Conservation (phyloP, 2,888 invertebrate genomes). For the Leptinotarsa rubiginosa region DNA sequence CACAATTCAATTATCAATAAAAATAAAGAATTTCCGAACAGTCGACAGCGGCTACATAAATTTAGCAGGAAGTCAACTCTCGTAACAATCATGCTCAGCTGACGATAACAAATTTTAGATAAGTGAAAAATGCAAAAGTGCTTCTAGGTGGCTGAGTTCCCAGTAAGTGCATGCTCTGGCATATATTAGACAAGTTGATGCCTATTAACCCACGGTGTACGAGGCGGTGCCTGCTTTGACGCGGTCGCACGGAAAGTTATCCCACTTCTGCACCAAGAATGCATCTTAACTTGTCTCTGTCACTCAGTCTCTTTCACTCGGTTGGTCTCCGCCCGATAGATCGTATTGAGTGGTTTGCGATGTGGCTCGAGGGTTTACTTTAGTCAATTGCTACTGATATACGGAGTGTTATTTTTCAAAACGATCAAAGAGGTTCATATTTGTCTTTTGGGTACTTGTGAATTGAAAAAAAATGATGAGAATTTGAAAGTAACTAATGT, state of each 20-base stretch:
- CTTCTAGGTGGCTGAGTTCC: slow-evolving; percentile 43
- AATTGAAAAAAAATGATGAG: too few species aligned
- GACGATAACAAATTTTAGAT: slow-evolving; percentile 43
- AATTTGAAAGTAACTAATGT: too few species aligned
- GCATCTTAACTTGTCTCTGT: slow-evolving; percentile 20
- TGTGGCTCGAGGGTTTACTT: slow-evolving; percentile 1
- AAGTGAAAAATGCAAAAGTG: slow-evolving; percentile 47
- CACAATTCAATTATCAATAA: background rate
- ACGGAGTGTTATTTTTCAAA: too few species aligned
- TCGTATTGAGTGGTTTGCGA: slow-evolving; percentile 17
- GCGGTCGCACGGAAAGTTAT: slow-evolving; percentile 41
- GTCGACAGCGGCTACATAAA: background rate
- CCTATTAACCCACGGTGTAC: slow-evolving; percentile 44
- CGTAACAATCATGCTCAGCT: slow-evolving; percentile 26
- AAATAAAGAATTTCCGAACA: slow-evolving; percentile 4
- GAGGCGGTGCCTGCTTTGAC: slow-evolving; percentile 29
- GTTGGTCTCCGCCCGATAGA: background rate
- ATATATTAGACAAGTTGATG: slow-evolving; percentile 52
- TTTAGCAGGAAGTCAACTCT: background rate
- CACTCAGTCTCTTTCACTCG: background rate
- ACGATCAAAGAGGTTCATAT: too few species aligned
- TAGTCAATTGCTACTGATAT: too few species aligned
- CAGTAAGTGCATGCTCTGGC: slow-evolving; percentile 53
- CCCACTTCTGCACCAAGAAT: slow-evolving; percentile 32
- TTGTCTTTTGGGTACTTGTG: too few species aligned